These are phyloP conservation scores for Montipora efflorescens DNA, from an alignment of 64 coral and sea anemone species.

Conservation along the genomic window DNA sequence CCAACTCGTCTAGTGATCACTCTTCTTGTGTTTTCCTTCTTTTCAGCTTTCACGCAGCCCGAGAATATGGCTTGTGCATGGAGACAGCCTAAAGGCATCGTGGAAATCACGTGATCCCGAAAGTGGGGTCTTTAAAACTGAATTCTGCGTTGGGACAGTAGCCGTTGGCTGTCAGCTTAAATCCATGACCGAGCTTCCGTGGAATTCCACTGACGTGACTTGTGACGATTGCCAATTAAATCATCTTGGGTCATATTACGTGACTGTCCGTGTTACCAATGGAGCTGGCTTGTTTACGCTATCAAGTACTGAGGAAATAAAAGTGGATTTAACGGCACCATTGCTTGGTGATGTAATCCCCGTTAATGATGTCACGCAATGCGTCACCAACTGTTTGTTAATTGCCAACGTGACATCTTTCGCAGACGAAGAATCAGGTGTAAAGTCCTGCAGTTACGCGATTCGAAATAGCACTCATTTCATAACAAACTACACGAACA, in stretches of 20 bases:
- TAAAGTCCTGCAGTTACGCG: constrained; percentile 62
- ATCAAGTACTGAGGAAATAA: constrained; percentile 58
- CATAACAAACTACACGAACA: neutral
- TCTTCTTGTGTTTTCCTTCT: neutral
- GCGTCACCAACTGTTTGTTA: constrained; percentile 69
- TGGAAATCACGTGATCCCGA: constrained; percentile 87
- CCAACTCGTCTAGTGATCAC: no score
- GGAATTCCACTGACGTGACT: constrained; percentile 52
- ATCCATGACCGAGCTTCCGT: constrained; percentile 64
- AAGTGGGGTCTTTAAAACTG: constrained; percentile 74
- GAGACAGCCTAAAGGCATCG: constrained; percentile 22
- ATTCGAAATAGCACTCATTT: constrained; percentile 36
- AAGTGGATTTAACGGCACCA: constrained; percentile 76
- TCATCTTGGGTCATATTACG: constrained; percentile 60
- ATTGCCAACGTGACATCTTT: constrained; percentile 65
- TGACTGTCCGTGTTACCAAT: constrained; percentile 85
- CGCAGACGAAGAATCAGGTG: constrained; percentile 79
- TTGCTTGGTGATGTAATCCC: constrained; percentile 29
- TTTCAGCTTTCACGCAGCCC: neutral
- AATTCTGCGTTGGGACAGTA: constrained; percentile 88
- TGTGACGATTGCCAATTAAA: constrained; percentile 77
- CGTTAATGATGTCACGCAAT: constrained; percentile 46
- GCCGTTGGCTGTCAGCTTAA: constrained; percentile 80
- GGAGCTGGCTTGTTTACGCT: constrained; percentile 78
- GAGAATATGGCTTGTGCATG: constrained; percentile 41